A percentile compares a stretch with the other conserved stretches of the same genome.
phyloP scores from a whole-genome alignment of 2,797 vertebrate genomes.

The Hafferia zeledoni region DNA sequence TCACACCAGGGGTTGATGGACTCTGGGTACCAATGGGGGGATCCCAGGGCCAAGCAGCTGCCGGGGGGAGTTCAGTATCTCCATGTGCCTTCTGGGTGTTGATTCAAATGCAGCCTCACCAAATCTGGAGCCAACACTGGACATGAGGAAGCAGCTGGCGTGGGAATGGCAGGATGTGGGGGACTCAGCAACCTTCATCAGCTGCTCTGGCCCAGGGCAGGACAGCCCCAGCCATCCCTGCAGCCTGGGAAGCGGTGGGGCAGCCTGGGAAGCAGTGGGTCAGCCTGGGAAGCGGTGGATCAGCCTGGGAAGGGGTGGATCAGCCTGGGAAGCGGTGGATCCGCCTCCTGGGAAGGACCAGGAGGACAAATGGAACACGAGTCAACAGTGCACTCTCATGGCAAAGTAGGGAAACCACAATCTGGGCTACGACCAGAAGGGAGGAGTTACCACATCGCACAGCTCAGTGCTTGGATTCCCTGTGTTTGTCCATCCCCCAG shows the following conservation, averaged over 20 bases:
- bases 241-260: not conserved
- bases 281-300: too few species aligned
- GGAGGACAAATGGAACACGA: not conserved
- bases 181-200: not conserved
- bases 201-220: too few species aligned
- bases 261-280: too few species aligned
- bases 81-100: not conserved
- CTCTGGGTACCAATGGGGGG: not conserved
- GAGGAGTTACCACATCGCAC: not conserved
- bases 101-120: not conserved
- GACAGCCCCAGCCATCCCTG: rapidly evolving
- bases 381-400: conserved; percentile 62
- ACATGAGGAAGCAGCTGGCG: not conserved
- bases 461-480: rapidly evolving
- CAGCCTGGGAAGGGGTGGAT: too few species aligned
- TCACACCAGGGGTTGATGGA: rapidly evolving
- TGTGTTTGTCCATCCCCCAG: too few species aligned
- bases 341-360: not conserved
- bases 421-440: not conserved
- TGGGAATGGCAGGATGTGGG: not conserved
- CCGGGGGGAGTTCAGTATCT: rapidly evolving
- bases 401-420: conserved; percentile 1
- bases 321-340: too few species aligned
- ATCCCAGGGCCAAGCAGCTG: not conserved
- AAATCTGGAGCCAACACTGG: not conserved